These are phyloP conservation scores for Lycia hirtaria DNA, from an alignment of 2,888 invertebrate species.

Conservation along the genomic window DNA sequence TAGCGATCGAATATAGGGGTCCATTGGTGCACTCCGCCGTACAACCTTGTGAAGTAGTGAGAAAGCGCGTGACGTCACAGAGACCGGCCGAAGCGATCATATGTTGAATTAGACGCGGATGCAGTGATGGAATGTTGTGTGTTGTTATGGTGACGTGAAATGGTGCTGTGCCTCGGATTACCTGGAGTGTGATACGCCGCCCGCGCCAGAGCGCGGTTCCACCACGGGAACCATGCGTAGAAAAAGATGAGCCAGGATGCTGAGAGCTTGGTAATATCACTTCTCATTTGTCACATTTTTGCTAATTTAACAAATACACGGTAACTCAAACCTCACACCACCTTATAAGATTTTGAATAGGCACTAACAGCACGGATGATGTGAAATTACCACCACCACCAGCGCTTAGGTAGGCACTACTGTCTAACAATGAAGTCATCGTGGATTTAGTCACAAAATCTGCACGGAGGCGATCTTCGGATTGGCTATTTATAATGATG, in stretches of 20 bases:
- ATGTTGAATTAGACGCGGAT: conserved; percentile 80
- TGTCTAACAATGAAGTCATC: conserved; percentile 42
- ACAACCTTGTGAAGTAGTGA: conserved; percentile 73
- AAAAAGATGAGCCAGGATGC: conserved; percentile 90
- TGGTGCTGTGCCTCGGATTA: conserved; percentile 72
- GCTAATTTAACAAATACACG: conserved; percentile 1
- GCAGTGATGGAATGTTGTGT: conserved; percentile 84
- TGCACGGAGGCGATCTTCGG: conserved; percentile 49
- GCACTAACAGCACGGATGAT: conserved; percentile 1
- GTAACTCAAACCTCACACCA: not conserved
- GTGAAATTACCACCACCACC: conserved; percentile 16
- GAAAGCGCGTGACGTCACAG: conserved; percentile 83
- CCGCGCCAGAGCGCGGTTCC: conserved; percentile 72
- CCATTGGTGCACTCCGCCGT: conserved; percentile 49
- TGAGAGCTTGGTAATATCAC: conserved; percentile 88
- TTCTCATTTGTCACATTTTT: conserved; percentile 55
- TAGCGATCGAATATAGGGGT: conserved; percentile 49
- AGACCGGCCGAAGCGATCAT: conserved; percentile 80
- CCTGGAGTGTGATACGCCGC: conserved; percentile 70
- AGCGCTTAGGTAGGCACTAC: conserved; percentile 9
- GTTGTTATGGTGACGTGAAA: conserved; percentile 79
- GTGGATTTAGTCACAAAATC: conserved; percentile 53
- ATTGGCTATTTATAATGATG: conserved; percentile 76
- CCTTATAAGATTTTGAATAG: not conserved
- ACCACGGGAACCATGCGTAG: conserved; percentile 86